These are phyloP conservation scores for Poecilia gillii DNA, from an alignment of 2,797 vertebrate genomes.

Conservation along the genomic window DNA sequence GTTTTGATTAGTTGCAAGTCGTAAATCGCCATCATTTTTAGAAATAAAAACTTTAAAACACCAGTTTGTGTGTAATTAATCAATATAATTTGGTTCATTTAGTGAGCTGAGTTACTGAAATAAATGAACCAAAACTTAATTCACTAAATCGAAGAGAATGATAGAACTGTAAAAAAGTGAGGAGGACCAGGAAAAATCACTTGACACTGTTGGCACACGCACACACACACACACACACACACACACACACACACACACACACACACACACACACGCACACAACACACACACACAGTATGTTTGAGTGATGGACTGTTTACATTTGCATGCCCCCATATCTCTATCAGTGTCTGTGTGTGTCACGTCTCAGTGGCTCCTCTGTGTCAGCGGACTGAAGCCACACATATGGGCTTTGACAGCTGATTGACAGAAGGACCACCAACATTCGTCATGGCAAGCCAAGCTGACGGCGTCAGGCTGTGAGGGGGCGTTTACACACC, in stretches of 20 bases:
- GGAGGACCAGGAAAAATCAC: too few species aligned
- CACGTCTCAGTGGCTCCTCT: conserved; percentile 49
- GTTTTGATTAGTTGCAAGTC: neutral
- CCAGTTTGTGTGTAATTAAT: neutral
- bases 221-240: neutral
- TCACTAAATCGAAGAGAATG: too few species aligned
- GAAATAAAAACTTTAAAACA: neutral
- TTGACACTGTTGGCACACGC: too few species aligned
- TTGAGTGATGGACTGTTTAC: conserved; percentile 24
- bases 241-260: too few species aligned
- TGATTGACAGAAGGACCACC: conserved; percentile 62
- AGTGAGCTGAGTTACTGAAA: neutral
- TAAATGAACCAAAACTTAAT: neutral
- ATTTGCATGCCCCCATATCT: conserved; percentile 24
- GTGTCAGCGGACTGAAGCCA: conserved; percentile 39
- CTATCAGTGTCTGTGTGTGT: conserved; percentile 22
- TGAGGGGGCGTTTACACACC: conserved; percentile 31
- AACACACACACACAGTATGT: neutral
- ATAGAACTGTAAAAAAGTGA: too few species aligned
- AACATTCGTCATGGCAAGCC: conserved; percentile 56
- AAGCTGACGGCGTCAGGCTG: conserved; percentile 44
- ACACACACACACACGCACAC: neutral
- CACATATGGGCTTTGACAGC: conserved; percentile 60
- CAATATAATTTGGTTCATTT: neutral
- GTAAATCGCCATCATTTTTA: neutral